Evolutionary conservation across 2,113 vertebrate species (phyloP).

Genomic region (Corythoichthys haematopterus): DNA sequence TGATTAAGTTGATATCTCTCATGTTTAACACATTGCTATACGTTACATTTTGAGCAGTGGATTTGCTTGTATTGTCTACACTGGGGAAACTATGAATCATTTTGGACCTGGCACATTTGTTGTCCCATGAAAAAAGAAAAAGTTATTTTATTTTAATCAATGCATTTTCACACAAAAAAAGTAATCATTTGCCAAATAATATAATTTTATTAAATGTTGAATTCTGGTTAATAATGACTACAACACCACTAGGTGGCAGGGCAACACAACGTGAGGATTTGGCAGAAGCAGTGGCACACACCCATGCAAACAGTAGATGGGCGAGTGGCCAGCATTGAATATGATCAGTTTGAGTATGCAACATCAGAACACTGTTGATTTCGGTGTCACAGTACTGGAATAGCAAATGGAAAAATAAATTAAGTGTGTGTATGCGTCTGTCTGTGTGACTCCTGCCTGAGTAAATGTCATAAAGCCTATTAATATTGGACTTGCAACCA

Average conservation of each 20-base stretch:
- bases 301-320: neutral
- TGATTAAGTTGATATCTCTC: neutral
- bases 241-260: slow-evolving; percentile 58
- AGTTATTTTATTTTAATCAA: neutral
- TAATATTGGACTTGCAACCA: slow-evolving; percentile 13
- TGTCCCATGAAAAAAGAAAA: neutral
- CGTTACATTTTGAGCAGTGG: neutral
- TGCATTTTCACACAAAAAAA: neutral
- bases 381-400: slow-evolving; percentile 6
- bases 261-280: slow-evolving; percentile 14
- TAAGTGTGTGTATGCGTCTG: neutral
- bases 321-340: neutral
- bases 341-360: neutral
- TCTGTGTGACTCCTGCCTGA: neutral
- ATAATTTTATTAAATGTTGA: neutral
- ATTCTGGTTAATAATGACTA: neutral
- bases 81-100: neutral
- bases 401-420: slow-evolving; percentile 32
- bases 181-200: neutral
- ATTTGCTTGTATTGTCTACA: too few relatives aligned
- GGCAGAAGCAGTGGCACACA: neutral
- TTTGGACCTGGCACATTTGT: neutral
- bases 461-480: slow-evolving; percentile 15
- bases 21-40: neutral
- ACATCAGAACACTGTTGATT: slow-evolving; percentile 13